Percentiles rank a stretch among this genome's conserved stretches.
phyloP scores from a whole-genome alignment of 2,797 vertebrate species.

The Rhynchotus rufescens region DNA sequence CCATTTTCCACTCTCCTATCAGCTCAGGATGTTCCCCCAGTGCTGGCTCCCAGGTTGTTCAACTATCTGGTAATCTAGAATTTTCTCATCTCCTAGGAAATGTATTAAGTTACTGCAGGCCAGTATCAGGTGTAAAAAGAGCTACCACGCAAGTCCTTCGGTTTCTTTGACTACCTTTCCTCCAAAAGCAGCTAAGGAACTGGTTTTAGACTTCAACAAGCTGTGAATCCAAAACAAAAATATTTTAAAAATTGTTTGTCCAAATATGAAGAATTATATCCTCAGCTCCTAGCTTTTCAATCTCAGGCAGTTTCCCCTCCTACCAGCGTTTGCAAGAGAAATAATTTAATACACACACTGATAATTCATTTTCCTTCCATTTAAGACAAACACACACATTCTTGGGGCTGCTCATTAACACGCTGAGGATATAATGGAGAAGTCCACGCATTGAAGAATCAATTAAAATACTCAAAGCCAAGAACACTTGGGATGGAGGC shows the following conservation, averaged over 20 bases:
- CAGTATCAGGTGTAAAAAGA: constrained; percentile 39
- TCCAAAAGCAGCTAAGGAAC: background rate
- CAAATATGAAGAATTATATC: background rate
- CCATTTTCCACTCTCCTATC: constrained; percentile 26
- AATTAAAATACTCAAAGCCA: background rate
- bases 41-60: background rate
- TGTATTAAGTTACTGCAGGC: constrained; percentile 41
- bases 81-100: constrained; percentile 34
- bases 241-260: background rate
- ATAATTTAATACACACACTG: background rate
- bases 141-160: background rate
- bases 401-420: background rate
- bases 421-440: background rate
- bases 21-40: background rate
- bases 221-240: background rate
- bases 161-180: background rate
- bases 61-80: constrained; percentile 68
- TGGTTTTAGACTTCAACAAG: background rate
- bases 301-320: background rate
- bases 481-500: no score
- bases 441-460: background rate
- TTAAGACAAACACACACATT: background rate
- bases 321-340: background rate
- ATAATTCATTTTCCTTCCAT: background rate
- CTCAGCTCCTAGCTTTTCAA: background rate